Conservation (phyloP, 2,113 vertebrate genomes). For the Oryzias javanicus region DNA sequence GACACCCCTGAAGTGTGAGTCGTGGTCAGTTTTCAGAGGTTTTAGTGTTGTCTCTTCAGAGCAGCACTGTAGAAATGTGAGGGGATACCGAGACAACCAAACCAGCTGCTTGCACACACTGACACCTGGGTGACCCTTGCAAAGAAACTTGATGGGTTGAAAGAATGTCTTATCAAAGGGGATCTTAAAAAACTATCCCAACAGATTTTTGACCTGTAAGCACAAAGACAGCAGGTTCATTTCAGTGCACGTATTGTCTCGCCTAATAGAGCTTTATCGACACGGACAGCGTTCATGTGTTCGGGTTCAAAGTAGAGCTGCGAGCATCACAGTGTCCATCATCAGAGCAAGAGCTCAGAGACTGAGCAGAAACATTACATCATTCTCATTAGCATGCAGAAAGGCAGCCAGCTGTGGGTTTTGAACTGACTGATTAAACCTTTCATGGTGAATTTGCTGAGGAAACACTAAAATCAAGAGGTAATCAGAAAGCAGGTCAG, state of each 20-base stretch:
- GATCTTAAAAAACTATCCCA: no score
- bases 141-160: no score
- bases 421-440: slow-evolving; percentile 19
- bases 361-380: slow-evolving; percentile 13
- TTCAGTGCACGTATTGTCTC: neutral
- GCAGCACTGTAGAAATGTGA: no score
- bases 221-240: no score
- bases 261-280: neutral
- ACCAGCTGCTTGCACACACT: no score
- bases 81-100: no score
- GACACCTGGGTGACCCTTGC: no score
- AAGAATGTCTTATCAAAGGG: no score
- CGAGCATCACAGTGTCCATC: neutral
- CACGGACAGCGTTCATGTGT: neutral
- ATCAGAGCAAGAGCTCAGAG: slow-evolving; percentile 1
- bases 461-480: slow-evolving; percentile 22
- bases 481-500: slow-evolving; percentile 17
- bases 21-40: no score
- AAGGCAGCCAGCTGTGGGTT: neutral
- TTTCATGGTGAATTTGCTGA: slow-evolving; percentile 19
- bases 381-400: slow-evolving; percentile 4
- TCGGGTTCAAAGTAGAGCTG: slow-evolving; percentile 13
- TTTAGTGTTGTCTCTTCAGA: no score
- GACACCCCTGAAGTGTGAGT: no score
- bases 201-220: no score